These are phyloP conservation scores for Sesamia nonagrioides DNA, from an alignment of 1,140 invertebrate species.

Conservation along the genomic window DNA sequence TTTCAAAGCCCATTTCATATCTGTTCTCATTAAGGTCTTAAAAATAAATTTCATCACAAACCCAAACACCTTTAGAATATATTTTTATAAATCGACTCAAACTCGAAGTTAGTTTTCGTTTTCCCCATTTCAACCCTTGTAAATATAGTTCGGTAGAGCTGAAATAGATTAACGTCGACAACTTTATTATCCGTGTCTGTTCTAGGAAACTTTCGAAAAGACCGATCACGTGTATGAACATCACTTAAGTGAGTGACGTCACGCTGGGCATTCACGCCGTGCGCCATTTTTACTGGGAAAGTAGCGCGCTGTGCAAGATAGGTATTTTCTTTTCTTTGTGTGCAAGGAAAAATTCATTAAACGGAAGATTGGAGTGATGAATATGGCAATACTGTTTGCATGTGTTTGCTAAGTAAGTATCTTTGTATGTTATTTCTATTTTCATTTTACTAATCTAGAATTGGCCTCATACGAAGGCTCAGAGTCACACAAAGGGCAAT, in stretches of 20 bases:
- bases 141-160: conserved; percentile 46
- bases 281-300: conserved; percentile 18
- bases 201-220: conserved; percentile 59
- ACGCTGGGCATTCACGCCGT: conserved; percentile 35
- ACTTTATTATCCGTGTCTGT: conserved; percentile 57
- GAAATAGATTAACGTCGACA: conserved; percentile 50
- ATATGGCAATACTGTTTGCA: not conserved
- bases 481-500: no score
- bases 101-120: conserved; percentile 26
- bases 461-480: no score
- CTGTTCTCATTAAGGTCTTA: conserved; percentile 22
- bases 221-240: conserved; percentile 61
- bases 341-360: conserved; percentile 6
- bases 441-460: no score
- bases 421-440: no score
- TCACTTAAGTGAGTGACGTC: conserved; percentile 55
- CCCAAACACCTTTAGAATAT: conserved; percentile 31
- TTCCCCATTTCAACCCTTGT: conserved; percentile 42
- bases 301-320: conserved; percentile 1
- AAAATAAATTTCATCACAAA: conserved; percentile 23
- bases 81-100: conserved; percentile 37
- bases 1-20: conserved; percentile 19
- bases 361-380: not conserved
- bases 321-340: conserved; percentile 2
- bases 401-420: no score